Percentiles rank a stretch among this genome's conserved stretches.
Evolutionary conservation across 2,113 vertebrate species (phyloP).

Genomic region (Paratilapia polleni): DNA sequence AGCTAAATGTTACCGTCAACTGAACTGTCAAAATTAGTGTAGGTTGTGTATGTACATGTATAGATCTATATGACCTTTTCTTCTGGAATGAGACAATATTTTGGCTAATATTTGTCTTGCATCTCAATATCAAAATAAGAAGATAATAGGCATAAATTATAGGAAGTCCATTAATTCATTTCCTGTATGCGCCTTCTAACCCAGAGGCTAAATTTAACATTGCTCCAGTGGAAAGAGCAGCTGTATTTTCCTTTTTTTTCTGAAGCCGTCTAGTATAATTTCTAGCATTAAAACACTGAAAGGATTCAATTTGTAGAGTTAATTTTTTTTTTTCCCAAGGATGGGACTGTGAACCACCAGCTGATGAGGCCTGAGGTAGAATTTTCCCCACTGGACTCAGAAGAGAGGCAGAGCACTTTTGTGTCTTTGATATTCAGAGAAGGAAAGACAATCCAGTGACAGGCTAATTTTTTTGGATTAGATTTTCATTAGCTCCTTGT

Average conservation of each 20-base stretch:
- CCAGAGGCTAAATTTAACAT: slow-evolving; percentile 55
- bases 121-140: slow-evolving; percentile 35
- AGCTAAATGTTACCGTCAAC: slow-evolving; percentile 26
- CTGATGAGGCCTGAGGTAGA: slow-evolving; percentile 50
- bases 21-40: slow-evolving; percentile 6
- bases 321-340: neutral
- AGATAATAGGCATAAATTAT: slow-evolving; percentile 60
- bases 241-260: neutral
- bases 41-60: neutral
- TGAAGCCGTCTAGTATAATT: neutral
- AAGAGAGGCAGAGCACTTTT: slow-evolving; percentile 13
- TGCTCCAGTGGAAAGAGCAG: slow-evolving; percentile 10
- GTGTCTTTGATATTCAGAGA: slow-evolving; percentile 17
- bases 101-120: slow-evolving; percentile 56
- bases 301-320: neutral
- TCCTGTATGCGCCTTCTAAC: slow-evolving; percentile 25
- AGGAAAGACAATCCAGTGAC: slow-evolving; percentile 40
- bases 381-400: slow-evolving; percentile 11
- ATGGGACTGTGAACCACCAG: slow-evolving; percentile 18
- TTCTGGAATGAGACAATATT: slow-evolving; percentile 44
- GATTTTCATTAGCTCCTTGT: slow-evolving; percentile 75
- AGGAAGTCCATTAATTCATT: slow-evolving; percentile 48
- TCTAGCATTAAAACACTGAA: slow-evolving; percentile 3
- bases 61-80: slow-evolving; percentile 24
- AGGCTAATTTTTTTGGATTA: slow-evolving; percentile 64